These are phyloP conservation scores for Hirtodrosophila histrioides DNA, from an alignment of 2,888 invertebrate genomes.

Conservation along the genomic window DNA sequence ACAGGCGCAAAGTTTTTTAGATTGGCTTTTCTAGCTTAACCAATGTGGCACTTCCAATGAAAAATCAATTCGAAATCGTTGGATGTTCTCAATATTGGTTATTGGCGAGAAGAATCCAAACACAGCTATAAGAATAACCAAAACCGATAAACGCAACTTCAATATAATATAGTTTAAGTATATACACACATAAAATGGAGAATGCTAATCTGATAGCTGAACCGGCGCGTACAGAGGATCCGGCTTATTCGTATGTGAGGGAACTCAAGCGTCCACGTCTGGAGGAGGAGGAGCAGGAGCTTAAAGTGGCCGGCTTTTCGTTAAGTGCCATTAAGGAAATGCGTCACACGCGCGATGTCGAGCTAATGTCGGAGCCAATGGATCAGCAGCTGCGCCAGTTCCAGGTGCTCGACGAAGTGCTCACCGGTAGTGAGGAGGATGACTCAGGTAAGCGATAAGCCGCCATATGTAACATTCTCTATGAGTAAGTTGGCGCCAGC, in stretches of 20 bases:
- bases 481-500: conserved; percentile 22
- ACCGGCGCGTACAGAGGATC: background rate
- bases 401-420: conserved; percentile 88
- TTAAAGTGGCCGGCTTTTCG: conserved; percentile 82
- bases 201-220: conserved; percentile 10
- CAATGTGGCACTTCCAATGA: conserved; percentile 85
- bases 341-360: conserved; percentile 78
- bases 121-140: conserved; percentile 60
- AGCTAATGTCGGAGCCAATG: conserved; percentile 68
- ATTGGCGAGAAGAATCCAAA: conserved; percentile 82
- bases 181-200: conserved; percentile 30
- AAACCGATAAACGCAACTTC: conserved; percentile 5
- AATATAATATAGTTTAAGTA: conserved; percentile 41
- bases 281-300: conserved; percentile 60
- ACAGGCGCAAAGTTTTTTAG: conserved; percentile 5
- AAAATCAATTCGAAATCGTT: conserved; percentile 82
- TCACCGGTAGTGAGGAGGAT: conserved; percentile 85
- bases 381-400: conserved; percentile 86
- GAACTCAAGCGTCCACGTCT: conserved; percentile 52
- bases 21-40: conserved; percentile 82
- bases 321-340: conserved; percentile 82
- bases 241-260: background rate
- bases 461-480: conserved; percentile 3
- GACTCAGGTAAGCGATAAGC: conserved; percentile 64
- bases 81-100: conserved; percentile 85